Evolutionary conservation across 2,888 invertebrate genomes (phyloP), one percentile per base, ranked within the genome.

Genomic region (Heteromurus nitidus): DNA sequence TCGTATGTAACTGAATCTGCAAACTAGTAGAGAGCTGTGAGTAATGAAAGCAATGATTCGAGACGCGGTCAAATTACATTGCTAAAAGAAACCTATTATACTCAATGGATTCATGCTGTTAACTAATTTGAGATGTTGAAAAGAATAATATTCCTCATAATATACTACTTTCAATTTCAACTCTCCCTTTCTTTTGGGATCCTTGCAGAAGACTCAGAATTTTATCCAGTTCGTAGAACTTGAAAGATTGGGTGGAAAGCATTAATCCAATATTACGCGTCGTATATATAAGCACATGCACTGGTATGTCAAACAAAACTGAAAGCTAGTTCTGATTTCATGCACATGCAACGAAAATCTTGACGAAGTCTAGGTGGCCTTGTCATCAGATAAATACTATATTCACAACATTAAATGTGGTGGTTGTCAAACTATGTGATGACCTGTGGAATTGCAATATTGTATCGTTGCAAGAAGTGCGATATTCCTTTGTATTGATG

Each of bases 251-350:
- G 58, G 26, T n/a, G n/a, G 13, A 55, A 22, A 55, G 26, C 18
- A 55, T 22, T 24, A 53, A 20, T 11, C n/a, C n/a, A n/a, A 53
- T 5, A 11, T 13, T 55, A 22, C 11, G 58, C 26, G 13, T 22
- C 26, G 26, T 55, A 24, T 62, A 62, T 62, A 24, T 47, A 44
- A 42, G 24, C 36, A 26, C 69, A n/a, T 74, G 28, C 47, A 74
- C 20, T 28, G 85, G 44, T 20, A 50, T 50, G 30, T 30, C 62
- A 53, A 50, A 36, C 36, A 13, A 36, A 36, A 36, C 13, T 5
- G 36, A 77, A 77, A 77, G 70, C 77, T 44, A 77, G 77, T 77
- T 77, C 77, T 70, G 69, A 77, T 70, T 77, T 77, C n/a, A n/a
- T n/a, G n/a, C 69, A 62, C 77, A 77, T 70, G 77, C 77, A 77